Evolutionary conservation across 2,888 invertebrate genomes (phyloP), one percentile per base, ranked within the genome.

Genomic region (Melieria omissa): DNA sequence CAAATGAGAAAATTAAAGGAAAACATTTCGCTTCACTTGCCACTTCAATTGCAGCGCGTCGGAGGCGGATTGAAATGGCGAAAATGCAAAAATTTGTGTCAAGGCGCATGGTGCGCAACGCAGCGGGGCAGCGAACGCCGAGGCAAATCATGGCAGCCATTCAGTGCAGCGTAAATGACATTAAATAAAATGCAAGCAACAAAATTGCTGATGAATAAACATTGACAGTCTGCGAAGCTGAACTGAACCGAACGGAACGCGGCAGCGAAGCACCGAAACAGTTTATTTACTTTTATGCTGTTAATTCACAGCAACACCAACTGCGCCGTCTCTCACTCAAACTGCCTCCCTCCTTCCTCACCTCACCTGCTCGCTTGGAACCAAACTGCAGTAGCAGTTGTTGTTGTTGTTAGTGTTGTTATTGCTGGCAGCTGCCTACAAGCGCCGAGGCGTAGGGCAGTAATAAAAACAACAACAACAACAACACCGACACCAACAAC

Each of bases 281-380:
- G 29, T 61, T 61, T 61, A 42, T 12, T 62, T 44, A 7, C 45
- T 44, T 46, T 62, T 62, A 62, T 14, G 60, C 49, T 54, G 67
- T 58, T 67, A 58, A 67, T 67, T 67, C 60, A n/a, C 41, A 58
- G 41, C 47, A 47, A 42, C 60, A 58, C 61, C n/a, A 62, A 45
- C 14, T 62, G 14, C 14, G 14, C 29, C 29, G 2, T 29, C 29
- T 29, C 29, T 29, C 29, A 29, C 29, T 29, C 29, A 29, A 29
- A 29, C 29, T 3, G 29, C 29, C 29, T 29, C 2, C 29, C 29
- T 3, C 3, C 29, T 3, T 29, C 2, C 29, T 2, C 16, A 16
- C 29, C 29, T 1, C 29, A 29, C 29, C 29, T 29, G 29, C 29
- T 3, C 29, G 29, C 29, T 3, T 29, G 29, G 12, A 3, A 12